Base-by-base conservation (phyloP, 2,797 vertebrate species). In the Betta splendens region DNA sequence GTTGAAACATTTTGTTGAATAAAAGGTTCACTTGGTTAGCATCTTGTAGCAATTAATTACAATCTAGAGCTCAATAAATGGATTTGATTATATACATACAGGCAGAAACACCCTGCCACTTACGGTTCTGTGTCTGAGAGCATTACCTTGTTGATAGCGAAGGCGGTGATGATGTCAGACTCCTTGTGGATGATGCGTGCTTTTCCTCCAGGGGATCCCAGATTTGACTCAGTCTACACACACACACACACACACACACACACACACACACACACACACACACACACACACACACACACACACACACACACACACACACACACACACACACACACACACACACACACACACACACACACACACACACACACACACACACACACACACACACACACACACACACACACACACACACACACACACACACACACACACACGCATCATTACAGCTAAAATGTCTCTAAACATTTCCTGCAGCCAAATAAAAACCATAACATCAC, bases 181-280 rank as follows among this genome's bases (percentile, higher is more conserved):
- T 99, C 98, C 70, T 99, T 99, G 87, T 99, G 98, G 79, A 99
- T 95, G 89, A 99, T 98, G 73, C 96, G 93, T 69, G 96, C 95
- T 85, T 95, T 98, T 72, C 94, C 93, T 83, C 93, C 93, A 5
- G 92, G 83, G 74, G 85, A 86, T 64, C 90, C 91, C 64, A 82
- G 77, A 82, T 97, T 94, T 61, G 93, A 86, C 88, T 96, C 96
- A 45, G 89, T 84, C 98, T 99, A 88, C 62, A 83, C 61, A 57
- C 17, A 53, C 9, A 12, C 40, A 22, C 11, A 16, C 11, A 45
- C n/a, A 31, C 22, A 56, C 43, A 20, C 20, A 71, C 23, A 66
- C 18, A 36, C 11, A n/a, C n/a, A n/a, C n/a, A n/a, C n/a, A n/a
- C n/a, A n/a, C n/a, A n/a, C n/a, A n/a, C n/a, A n/a, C n/a, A n/a